phyloP scores from a whole-genome alignment of 2,888 invertebrate genomes.

The Ornithoptera priamus region DNA sequence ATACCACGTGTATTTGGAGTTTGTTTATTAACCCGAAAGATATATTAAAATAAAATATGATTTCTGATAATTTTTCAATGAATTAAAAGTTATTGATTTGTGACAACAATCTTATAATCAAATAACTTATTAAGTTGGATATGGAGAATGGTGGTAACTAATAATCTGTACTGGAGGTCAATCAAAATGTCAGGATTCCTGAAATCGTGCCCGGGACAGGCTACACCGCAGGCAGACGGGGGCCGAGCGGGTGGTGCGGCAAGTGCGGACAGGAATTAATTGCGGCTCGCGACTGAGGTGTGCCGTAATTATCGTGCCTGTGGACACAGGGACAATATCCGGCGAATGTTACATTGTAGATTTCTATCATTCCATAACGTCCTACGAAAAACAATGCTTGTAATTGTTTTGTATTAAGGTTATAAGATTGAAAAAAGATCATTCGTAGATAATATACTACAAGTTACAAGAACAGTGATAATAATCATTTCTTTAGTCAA shows the following conservation, averaged over 20 bases:
- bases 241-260: constrained; percentile 37
- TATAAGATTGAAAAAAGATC: too few species aligned
- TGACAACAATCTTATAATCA: neutral
- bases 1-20: too few species aligned
- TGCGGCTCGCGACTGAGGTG: constrained; percentile 65
- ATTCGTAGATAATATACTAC: too few species aligned
- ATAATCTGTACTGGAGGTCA: constrained; percentile 32
- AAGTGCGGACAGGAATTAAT: constrained; percentile 56
- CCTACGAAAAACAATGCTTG: neutral
- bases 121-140: neutral
- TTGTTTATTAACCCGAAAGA: too few species aligned
- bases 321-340: constrained; percentile 38
- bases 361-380: constrained; percentile 16
- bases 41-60: too few species aligned
- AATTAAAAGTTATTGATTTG: too few species aligned
- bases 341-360: constrained; percentile 16
- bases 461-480: too few species aligned
- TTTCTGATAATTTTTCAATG: too few species aligned
- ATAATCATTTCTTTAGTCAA: neutral
- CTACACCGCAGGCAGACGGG: constrained; percentile 49
- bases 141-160: constrained; percentile 19
- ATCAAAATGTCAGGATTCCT: constrained; percentile 47
- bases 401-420: too few species aligned
- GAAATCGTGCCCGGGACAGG: constrained; percentile 49
- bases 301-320: constrained; percentile 57